phyloP scores from a whole-genome alignment of 1,140 invertebrate genomes.

The Cylas formicarius region DNA sequence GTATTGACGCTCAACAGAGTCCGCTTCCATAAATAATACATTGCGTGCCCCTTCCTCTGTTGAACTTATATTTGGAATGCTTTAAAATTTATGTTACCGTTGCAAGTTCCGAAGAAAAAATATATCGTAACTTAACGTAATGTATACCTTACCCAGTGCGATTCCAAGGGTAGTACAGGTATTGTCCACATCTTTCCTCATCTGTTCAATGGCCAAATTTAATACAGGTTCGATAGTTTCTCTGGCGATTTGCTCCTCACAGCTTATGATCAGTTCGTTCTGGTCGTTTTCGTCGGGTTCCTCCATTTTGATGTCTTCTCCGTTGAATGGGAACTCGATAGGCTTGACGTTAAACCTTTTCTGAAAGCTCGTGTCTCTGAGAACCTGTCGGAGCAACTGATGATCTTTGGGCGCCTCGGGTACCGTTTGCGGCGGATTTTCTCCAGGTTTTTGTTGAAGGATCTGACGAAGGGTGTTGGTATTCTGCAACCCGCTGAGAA shows the following conservation, averaged over 20 bases:
- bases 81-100: no score
- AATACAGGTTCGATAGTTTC: constrained; percentile 77
- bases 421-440: constrained; percentile 20
- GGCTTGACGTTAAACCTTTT: constrained; percentile 72
- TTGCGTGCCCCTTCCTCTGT: no score
- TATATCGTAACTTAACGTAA: not conserved
- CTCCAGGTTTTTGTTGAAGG: constrained; percentile 28
- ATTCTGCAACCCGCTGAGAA: constrained; percentile 44
- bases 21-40: no score
- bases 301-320: constrained; percentile 52
- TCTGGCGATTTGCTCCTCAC: constrained; percentile 55
- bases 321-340: constrained; percentile 56
- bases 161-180: constrained; percentile 78
- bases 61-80: no score
- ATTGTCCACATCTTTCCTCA: constrained; percentile 75
- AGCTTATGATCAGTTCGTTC: constrained; percentile 42
- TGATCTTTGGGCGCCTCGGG: constrained; percentile 55
- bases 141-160: constrained; percentile 63
- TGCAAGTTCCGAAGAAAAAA: no score
- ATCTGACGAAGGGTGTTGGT: constrained; percentile 27
- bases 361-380: constrained; percentile 76
- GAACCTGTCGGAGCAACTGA: constrained; percentile 67
- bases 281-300: constrained; percentile 44
- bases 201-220: constrained; percentile 76
- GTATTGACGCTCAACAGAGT: no score